Percentiles rank a stretch among this genome's conserved stretches.
Evolutionary conservation across 2,888 invertebrate species (phyloP).

Genomic region (Heliconius hortense): DNA sequence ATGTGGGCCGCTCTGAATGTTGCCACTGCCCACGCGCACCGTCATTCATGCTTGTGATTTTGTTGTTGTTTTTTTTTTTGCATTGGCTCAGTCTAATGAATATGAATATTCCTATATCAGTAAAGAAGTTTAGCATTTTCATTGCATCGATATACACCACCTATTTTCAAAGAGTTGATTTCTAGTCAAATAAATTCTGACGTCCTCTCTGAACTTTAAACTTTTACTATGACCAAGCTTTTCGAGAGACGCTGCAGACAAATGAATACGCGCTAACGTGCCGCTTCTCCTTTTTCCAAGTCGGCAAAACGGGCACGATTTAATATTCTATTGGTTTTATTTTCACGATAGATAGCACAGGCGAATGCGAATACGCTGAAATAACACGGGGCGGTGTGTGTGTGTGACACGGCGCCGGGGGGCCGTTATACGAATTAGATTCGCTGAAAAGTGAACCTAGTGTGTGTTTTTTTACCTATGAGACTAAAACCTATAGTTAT

Average conservation of each 20-base stretch:
- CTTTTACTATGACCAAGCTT: conserved; percentile 11
- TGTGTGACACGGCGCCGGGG: conserved; percentile 36
- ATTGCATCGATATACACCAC: background rate
- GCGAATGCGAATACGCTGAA: conserved; percentile 37
- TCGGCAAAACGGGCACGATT: conserved; percentile 34
- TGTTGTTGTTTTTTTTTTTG: conserved; percentile 10
- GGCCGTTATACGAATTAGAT: conserved; percentile 37
- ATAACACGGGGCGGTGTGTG: conserved; percentile 36
- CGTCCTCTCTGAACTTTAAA: conserved; percentile 14
- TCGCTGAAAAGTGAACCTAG: conserved; percentile 27
- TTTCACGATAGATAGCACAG: conserved; percentile 36
- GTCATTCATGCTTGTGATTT: conserved; percentile 32
- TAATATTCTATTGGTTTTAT: conserved; percentile 41
- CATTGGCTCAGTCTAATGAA: background rate
- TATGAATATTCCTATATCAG: background rate
- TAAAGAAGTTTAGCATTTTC: background rate
- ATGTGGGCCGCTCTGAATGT: conserved; percentile 30
- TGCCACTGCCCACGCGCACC: conserved; percentile 31
- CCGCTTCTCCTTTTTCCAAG: conserved; percentile 30
- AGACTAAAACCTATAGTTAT: conserved; percentile 18
- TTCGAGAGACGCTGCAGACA: conserved; percentile 23
- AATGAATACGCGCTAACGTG: conserved; percentile 30
- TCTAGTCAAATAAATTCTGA: conserved; percentile 9
- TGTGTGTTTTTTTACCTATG: conserved; percentile 28
- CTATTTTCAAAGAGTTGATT: background rate